Base-by-base conservation (phyloP, 2,888 invertebrate species). In the Notocelia uddmanniana region DNA sequence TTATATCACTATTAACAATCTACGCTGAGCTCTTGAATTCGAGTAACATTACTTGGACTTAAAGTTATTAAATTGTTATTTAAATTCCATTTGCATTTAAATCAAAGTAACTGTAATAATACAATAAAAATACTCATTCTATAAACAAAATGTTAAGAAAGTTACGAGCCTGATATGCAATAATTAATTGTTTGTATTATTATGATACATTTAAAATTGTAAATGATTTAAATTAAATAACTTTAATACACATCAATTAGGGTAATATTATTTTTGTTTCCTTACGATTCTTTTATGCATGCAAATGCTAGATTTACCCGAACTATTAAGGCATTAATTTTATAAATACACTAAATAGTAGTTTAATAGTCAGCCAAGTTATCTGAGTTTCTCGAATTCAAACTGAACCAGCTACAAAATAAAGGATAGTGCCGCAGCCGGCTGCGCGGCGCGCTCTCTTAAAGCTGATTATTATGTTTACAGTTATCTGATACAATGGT, bases 1-100 rank as follows among this genome's bases (percentile, higher is more conserved):
- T 75, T 74, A 89, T 93, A 92, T 92, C 91, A 92, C 92, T 93
- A 93, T 89, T 90, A 92, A 92, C 92, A 92, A 91, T 85, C 92
- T 92, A 92, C 90, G 88, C 92, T 88, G 90, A 68, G 79, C 80
- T 86, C 89, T 88, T 91, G 91, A 90, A 81, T 88, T 86, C 88
- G 84, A 83, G 81, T 78, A 81, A 69, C 64, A 21, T 59, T 26
- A 31, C 19, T 66, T 58, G 6, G 34, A 41, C 19, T 62, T 21
- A 45, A 52, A 64, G 19, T 10, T 21, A 19, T 50, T 63, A 34
- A 63, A 45, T n/a, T 1, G 15, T 19, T 15, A 26, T 55, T 31
- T 9, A 19, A 45, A 60, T 60, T 60, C 60, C 60, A 45, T n/a
- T 45, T 23, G 60, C 60, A 26, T 37, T 1, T 9, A 31, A 31